Evolutionary conservation across 2,113 vertebrate genomes (phyloP).

Genomic region (Malurus elegans): DNA sequence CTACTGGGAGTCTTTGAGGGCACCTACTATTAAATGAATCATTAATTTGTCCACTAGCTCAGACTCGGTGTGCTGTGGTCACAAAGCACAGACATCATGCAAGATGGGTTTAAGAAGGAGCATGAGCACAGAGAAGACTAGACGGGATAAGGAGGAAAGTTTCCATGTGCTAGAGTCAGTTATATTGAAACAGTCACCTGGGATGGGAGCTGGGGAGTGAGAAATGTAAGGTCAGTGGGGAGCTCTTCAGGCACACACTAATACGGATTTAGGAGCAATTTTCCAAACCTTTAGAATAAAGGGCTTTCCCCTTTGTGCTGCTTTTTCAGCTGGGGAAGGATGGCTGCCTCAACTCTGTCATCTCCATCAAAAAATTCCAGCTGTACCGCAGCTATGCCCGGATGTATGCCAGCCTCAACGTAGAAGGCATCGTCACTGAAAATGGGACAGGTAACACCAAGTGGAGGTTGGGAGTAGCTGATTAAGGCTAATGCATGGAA

Average conservation of each 20-base stretch:
- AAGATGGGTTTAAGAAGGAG: neutral
- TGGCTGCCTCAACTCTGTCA: constrained; percentile 51
- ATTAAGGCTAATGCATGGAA: neutral
- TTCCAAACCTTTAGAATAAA: neutral
- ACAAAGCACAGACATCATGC: neutral
- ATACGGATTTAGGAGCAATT: neutral
- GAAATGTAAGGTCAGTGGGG: neutral
- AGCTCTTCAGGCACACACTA: neutral
- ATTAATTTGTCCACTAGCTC: neutral
- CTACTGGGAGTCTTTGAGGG: neutral
- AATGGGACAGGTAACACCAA: constrained; percentile 70
- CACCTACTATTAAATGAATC: neutral
- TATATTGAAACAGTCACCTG: neutral
- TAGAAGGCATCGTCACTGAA: constrained; percentile 59
- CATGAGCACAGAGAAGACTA: neutral
- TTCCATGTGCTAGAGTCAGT: neutral
- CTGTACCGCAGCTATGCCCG: constrained; percentile 42
- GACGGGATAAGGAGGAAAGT: neutral
- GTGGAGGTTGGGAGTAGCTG: neutral
- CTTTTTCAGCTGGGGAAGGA: constrained; percentile 64
- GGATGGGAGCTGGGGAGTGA: neutral
- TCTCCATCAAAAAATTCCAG: constrained; percentile 56
- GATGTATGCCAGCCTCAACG: neutral
- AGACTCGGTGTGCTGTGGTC: neutral
- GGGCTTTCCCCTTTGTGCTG: neutral